These are phyloP conservation scores for Hormiphora californensis DNA, from an alignment of 37 sponge, comb jelly and placozoan genomes.

Conservation along the genomic window DNA sequence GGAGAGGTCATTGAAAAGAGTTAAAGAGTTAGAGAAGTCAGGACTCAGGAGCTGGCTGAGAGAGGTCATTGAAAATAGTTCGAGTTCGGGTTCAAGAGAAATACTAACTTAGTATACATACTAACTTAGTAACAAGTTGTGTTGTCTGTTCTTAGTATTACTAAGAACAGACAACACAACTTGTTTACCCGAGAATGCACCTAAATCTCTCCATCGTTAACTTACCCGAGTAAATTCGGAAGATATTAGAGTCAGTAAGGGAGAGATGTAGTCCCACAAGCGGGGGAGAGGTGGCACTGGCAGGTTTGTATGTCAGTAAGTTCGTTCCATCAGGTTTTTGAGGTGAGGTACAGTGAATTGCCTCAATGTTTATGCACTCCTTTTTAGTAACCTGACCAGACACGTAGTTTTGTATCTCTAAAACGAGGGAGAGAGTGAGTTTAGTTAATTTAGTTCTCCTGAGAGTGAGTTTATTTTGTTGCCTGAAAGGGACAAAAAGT, in stretches of 20 bases:
- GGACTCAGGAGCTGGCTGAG: too few species aligned
- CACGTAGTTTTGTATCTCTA: slow-evolving; percentile 37
- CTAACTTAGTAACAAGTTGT: too few species aligned
- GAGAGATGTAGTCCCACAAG: slow-evolving; percentile 17
- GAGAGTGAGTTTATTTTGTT: too few species aligned
- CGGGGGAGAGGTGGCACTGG: not conserved
- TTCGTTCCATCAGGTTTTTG: not conserved
- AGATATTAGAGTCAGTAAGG: not conserved
- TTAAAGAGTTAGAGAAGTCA: too few species aligned
- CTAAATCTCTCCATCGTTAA: not conserved
- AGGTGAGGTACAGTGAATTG: not conserved
- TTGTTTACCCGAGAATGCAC: too few species aligned
- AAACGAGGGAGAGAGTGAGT: not conserved
- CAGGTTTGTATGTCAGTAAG: slow-evolving; percentile 17
- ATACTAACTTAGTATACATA: too few species aligned
- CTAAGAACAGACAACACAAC: too few species aligned
- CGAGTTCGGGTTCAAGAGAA: too few species aligned
- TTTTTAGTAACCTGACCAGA: slow-evolving; percentile 42
- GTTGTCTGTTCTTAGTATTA: too few species aligned
- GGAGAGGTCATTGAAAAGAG: not conserved
- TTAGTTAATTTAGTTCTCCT: not conserved
- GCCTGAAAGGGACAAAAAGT: too few species aligned
- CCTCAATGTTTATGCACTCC: slow-evolving; percentile 22
- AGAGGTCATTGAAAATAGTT: too few species aligned
- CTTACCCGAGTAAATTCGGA: slow-evolving; percentile 42